Evolutionary conservation across 2,113 vertebrate species (phyloP).

Genomic region (Amblyopsis rosae): DNA sequence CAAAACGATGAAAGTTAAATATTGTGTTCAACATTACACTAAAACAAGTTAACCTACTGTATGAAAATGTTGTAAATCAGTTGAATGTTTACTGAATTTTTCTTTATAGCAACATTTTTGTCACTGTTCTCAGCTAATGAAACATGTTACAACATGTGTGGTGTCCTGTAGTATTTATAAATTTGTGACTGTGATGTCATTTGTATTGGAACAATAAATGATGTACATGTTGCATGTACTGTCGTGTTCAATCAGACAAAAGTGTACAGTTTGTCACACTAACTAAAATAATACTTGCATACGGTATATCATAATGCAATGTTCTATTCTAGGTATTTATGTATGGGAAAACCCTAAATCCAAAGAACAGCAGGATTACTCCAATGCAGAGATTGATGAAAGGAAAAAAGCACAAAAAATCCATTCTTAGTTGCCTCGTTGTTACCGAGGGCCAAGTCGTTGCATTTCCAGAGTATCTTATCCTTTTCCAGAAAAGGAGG

Average conservation of each 20-base stretch:
- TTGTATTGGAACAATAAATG: slow-evolving; percentile 77
- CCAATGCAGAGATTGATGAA: slow-evolving; percentile 22
- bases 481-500: slow-evolving; percentile 18
- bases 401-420: slow-evolving; percentile 34
- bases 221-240: slow-evolving; percentile 56
- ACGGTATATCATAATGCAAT: slow-evolving; percentile 17
- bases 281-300: too few species aligned
- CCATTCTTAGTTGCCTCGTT: slow-evolving; percentile 15
- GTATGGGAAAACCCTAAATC: slow-evolving; percentile 31
- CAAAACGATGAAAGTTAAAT: slow-evolving; percentile 19
- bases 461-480: slow-evolving; percentile 24
- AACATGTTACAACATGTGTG: slow-evolving; percentile 53
- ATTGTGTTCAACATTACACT: slow-evolving; percentile 21
- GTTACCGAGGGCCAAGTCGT: slow-evolving; percentile 15
- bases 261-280: too few species aligned
- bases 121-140: slow-evolving; percentile 59
- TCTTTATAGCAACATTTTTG: slow-evolving; percentile 59
- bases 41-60: slow-evolving; percentile 29
- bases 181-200: slow-evolving; percentile 50
- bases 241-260: slow-evolving; percentile 5
- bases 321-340: slow-evolving; percentile 36
- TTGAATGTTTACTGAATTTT: slow-evolving; percentile 75
- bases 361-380: slow-evolving; percentile 22
- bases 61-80: slow-evolving; percentile 48
- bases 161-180: slow-evolving; percentile 75